These are phyloP conservation scores for Semicossyphus pulcher DNA, from an alignment of 2,113 vertebrate genomes.

Conservation along the genomic window DNA sequence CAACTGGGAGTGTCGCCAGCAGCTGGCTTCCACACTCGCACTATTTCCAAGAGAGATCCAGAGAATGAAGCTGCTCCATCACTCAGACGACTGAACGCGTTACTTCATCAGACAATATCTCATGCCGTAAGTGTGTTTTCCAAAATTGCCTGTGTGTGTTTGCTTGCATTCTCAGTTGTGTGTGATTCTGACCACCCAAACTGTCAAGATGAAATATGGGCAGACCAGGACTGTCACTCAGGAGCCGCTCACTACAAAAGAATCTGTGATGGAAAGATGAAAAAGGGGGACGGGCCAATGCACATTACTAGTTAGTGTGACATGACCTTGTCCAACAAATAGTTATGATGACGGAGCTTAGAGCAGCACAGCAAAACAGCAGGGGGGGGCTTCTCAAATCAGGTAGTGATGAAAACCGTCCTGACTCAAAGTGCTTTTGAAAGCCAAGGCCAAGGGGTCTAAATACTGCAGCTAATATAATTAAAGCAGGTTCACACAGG, in stretches of 20 bases:
- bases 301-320: conserved; percentile 49
- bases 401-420: conserved; percentile 74
- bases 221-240: conserved; percentile 58
- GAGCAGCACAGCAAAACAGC: conserved; percentile 48
- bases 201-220: conserved; percentile 35
- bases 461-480: conserved; percentile 74
- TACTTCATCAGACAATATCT: background rate
- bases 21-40: conserved; percentile 11
- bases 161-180: background rate
- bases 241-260: conserved; percentile 31
- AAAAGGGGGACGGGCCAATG: conserved; percentile 24
- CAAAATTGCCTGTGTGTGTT: background rate
- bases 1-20: conserved; percentile 59
- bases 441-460: conserved; percentile 70
- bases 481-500: conserved; percentile 70
- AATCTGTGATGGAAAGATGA: conserved; percentile 43
- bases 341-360: conserved; percentile 65
- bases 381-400: conserved; percentile 54
- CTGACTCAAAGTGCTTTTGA: conserved; percentile 69
- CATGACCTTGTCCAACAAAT: conserved; percentile 72
- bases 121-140: conserved; percentile 4
- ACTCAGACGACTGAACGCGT: conserved; percentile 2
- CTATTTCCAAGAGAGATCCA: conserved; percentile 14
- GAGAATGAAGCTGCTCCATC: conserved; percentile 11
- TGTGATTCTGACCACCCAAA: conserved; percentile 58